Base-by-base conservation (phyloP, 2,113 vertebrate species). In the Planiliza haematocheilus region DNA sequence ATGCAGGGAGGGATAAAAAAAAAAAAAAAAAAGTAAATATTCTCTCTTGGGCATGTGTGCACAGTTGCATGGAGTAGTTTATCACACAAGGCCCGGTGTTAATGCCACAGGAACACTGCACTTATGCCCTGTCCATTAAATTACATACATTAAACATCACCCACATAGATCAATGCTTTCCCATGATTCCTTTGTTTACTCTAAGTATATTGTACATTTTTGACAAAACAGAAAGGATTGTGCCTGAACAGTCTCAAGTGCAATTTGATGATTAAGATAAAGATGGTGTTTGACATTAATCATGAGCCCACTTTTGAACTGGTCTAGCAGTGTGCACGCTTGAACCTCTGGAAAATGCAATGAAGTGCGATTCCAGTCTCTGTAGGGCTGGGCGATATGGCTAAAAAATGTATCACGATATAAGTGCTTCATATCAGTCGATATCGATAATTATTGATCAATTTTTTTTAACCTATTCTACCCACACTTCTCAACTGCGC, bases 51-150 rank as follows among this genome's bases (percentile, higher is more conserved):
- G 84, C 66, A 53, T 63, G 70, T 76, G 83, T 18, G 38, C 78
- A 71, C 77, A 69, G 79, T 41, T 80, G 73, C 75, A 74, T 76
- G 70, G 46, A 85, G 77, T 71, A 75, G 78, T 86, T 87, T 62
- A 87, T 86, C 77, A 86, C 53, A 56, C 30, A 42, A 45, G 34
- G 42, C 38, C 20, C 63, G 20, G 50, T 39, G 69, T 68, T 49
- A 73, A 86, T 37, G 57, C 41, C 68, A 60, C 46, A 60, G 42
- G 70, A 77, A 71, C 59, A 79, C 74, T 50, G 58, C 49, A 68
- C 64, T 41, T 51, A 50, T 36, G 52, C 8, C 52, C 20, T 17
- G 10, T 34, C 57, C 52, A 41, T 63, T 74, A 38, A 50, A 67
- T 66, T 38, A 21, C 42, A 56, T 50, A 52, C 7, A 68, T 38